A percentile compares a stretch with the other conserved stretches of the same genome.
phyloP scores from a whole-genome alignment of 2,113 vertebrate species.

The Australoheros scitulus region DNA sequence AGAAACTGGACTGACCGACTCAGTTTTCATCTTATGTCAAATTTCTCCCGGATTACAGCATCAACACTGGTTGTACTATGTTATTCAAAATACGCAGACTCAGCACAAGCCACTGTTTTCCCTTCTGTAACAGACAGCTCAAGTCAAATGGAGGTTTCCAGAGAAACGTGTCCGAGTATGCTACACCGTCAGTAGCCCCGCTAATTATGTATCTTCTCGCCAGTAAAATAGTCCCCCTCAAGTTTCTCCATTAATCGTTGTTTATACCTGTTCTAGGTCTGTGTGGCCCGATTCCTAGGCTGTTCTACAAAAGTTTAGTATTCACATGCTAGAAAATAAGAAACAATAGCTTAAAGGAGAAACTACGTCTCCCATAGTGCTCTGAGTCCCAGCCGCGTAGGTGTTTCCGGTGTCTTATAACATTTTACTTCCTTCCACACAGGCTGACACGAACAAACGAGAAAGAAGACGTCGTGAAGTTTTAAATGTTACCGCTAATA shows the following conservation, averaged over 20 bases:
- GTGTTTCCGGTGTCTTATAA: slow-evolving; percentile 79
- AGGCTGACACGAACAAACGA: slow-evolving; percentile 70
- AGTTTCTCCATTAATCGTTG: background rate
- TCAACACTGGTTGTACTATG: background rate
- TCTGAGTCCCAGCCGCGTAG: slow-evolving; percentile 32
- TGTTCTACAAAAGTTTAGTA: background rate
- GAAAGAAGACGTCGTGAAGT: slow-evolving; percentile 71
- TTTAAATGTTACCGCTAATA: slow-evolving; percentile 25
- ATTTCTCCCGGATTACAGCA: background rate
- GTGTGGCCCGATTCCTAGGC: background rate
- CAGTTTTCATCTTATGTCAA: no score
- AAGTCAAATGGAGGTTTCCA: background rate
- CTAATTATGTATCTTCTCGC: background rate
- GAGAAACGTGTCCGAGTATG: background rate
- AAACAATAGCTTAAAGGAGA: background rate
- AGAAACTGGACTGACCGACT: background rate
- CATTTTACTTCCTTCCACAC: slow-evolving; percentile 79
- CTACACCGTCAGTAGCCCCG: background rate
- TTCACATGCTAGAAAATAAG: background rate
- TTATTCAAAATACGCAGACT: background rate
- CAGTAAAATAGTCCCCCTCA: background rate
- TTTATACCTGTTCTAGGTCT: background rate
- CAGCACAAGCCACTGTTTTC: background rate
- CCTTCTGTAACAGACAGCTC: background rate
- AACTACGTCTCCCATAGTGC: slow-evolving; percentile 67